These are phyloP conservation scores for Argyresthia goedartella DNA, from an alignment of 2,888 invertebrate genomes.

Conservation along the genomic window DNA sequence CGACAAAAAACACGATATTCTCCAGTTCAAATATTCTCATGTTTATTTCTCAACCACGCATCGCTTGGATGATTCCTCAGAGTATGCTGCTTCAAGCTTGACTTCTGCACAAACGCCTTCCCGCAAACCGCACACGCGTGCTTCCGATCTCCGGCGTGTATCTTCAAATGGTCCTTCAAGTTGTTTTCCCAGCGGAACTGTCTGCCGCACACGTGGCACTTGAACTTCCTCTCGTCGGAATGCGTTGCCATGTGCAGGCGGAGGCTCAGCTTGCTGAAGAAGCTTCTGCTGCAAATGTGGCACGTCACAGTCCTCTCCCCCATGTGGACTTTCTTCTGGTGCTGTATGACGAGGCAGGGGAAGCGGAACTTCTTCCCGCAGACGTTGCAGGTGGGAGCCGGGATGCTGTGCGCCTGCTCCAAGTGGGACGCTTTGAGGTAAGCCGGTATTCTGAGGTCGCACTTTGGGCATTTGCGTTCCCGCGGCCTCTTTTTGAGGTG, in stretches of 20 bases:
- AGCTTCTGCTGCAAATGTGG: slow-evolving; percentile 54
- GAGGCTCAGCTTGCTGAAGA: slow-evolving; percentile 30
- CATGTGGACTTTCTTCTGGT: slow-evolving; percentile 39
- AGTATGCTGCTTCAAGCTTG: slow-evolving; percentile 58
- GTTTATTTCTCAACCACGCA: slow-evolving; percentile 11
- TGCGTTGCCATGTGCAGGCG: slow-evolving; percentile 43
- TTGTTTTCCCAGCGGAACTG: slow-evolving; percentile 45
- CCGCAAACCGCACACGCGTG: slow-evolving; percentile 45
- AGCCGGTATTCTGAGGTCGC: slow-evolving; percentile 27
- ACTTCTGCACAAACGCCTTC: slow-evolving; percentile 56
- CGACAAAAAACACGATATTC: no score
- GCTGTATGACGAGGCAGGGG: slow-evolving; percentile 28
- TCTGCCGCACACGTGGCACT: slow-evolving; percentile 56
- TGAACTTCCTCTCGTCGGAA: slow-evolving; percentile 44
- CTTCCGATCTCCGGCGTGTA: slow-evolving; percentile 48
- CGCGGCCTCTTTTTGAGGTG: slow-evolving; percentile 32
- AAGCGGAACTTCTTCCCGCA: slow-evolving; percentile 38
- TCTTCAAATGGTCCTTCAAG: slow-evolving; percentile 39
- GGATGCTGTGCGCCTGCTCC: slow-evolving; percentile 34
- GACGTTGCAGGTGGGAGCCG: slow-evolving; percentile 34
- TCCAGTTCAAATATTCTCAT: no score
- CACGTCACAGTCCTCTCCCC: slow-evolving; percentile 44
- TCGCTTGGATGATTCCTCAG: slow-evolving; percentile 48
- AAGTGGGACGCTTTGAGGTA: slow-evolving; percentile 31
- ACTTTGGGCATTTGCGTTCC: slow-evolving; percentile 31